These are phyloP conservation scores for Belgica antarctica DNA, from an alignment of 2,888 invertebrate genomes.

Conservation along the genomic window DNA sequence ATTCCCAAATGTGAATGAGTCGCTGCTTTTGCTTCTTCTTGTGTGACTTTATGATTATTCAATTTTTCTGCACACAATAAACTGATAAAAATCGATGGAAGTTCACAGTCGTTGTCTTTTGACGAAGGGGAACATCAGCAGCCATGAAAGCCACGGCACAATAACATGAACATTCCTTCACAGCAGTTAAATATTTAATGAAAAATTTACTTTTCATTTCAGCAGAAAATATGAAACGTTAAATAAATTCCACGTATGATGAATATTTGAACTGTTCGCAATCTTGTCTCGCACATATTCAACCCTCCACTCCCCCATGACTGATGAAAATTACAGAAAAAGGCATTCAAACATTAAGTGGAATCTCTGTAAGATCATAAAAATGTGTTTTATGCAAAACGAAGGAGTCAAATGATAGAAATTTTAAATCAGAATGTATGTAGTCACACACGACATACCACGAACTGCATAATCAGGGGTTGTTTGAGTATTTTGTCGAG, in stretches of 20 bases:
- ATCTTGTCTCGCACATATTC: too few species aligned
- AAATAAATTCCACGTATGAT: slow-evolving; percentile 29
- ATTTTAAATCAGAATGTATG: slow-evolving; percentile 29
- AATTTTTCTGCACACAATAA: slow-evolving; percentile 28
- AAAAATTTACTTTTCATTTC: slow-evolving; percentile 32
- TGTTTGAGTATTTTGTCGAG: too few species aligned
- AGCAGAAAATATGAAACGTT: background rate
- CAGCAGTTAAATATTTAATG: slow-evolving; percentile 28
- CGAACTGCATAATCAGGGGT: too few species aligned
- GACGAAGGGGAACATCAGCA: background rate
- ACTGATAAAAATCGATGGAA: background rate
- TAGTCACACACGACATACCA: slow-evolving; percentile 16
- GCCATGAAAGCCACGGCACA: too few species aligned
- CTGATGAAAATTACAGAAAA: slow-evolving; percentile 8
- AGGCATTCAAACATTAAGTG: slow-evolving; percentile 21
- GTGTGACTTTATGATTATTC: slow-evolving; percentile 25
- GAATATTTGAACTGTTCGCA: slow-evolving; percentile 19
- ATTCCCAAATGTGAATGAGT: too few species aligned
- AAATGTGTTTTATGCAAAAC: slow-evolving; percentile 9
- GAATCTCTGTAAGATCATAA: slow-evolving; percentile 30
- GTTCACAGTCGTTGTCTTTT: background rate
- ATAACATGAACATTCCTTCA: background rate
- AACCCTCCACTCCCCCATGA: background rate
- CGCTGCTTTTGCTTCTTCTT: too few species aligned
- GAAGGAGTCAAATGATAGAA: slow-evolving; percentile 5